Percentiles rank a stretch among this genome's conserved stretches.
These are phyloP conservation scores for Pollenia griseotomentosa DNA, from an alignment of 2,888 invertebrate genomes.

Conservation along the genomic window DNA sequence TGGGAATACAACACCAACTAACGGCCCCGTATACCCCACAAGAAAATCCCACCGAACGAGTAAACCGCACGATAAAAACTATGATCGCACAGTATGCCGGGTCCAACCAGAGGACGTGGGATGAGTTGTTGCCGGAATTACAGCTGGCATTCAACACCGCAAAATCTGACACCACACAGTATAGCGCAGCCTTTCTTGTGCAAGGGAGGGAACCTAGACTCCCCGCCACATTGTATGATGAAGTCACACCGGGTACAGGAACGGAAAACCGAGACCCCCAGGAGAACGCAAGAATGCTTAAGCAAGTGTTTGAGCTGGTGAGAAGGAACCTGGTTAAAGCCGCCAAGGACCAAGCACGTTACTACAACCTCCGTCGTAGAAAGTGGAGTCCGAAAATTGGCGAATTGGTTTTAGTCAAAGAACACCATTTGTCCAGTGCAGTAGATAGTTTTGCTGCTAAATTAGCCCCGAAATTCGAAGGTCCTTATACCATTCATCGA, in stretches of 20 bases:
- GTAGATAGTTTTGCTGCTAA: slow-evolving; percentile 9
- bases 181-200: no score
- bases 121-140: no score
- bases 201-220: no score
- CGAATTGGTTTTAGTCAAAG: not conserved
- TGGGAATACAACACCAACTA: not conserved
- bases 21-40: slow-evolving; percentile 24
- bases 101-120: no score
- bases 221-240: no score
- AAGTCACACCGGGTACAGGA: no score
- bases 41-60: slow-evolving; percentile 3
- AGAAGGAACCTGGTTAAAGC: not conserved
- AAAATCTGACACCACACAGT: no score
- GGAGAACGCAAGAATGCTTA: no score
- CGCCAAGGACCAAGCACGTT: not conserved
- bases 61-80: not conserved
- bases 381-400: not conserved
- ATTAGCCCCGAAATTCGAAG: slow-evolving; percentile 15
- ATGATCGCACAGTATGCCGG: not conserved
- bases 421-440: slow-evolving; percentile 6
- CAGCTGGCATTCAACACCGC: no score
- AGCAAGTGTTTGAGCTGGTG: no score
- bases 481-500: not conserved
- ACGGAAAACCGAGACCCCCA: no score
- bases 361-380: no score